Percentiles rank a stretch among this genome's conserved stretches.
These are phyloP conservation scores for Goniozus legneri DNA, from an alignment of 1,140 invertebrate species.

Conservation along the genomic window DNA sequence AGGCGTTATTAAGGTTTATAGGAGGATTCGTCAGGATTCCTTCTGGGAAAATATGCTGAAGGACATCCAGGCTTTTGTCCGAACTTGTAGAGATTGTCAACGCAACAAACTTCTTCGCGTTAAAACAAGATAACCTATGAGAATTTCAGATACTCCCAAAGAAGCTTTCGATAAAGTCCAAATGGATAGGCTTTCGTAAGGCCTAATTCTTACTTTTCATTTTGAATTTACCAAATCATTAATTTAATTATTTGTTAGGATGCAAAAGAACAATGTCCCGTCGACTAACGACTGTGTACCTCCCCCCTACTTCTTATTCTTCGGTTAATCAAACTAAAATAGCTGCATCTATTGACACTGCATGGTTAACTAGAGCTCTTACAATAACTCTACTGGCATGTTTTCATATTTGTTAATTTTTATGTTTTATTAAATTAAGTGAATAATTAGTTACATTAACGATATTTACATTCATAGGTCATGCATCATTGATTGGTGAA, in stretches of 20 bases:
- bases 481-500: conserved; percentile 3
- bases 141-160: too few relatives aligned
- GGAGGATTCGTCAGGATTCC: too few relatives aligned
- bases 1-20: too few relatives aligned
- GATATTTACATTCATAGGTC: conserved; percentile 5
- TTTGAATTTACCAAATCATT: neutral
- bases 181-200: too few relatives aligned
- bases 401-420: neutral
- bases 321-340: neutral
- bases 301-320: neutral
- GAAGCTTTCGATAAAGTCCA: too few relatives aligned
- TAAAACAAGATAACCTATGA: too few relatives aligned
- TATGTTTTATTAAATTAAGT: neutral
- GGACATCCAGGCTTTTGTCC: too few relatives aligned
- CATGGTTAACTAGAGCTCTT: conserved; percentile 6
- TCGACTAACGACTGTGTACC: neutral
- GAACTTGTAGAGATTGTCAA: too few relatives aligned
- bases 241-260: neutral
- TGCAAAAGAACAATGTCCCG: neutral
- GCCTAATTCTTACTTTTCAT: too few relatives aligned
- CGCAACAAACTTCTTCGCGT: too few relatives aligned
- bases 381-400: conserved; percentile 9
- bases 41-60: too few relatives aligned
- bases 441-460: conserved; percentile 1
- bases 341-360: conserved; percentile 4